phyloP scores from a whole-genome alignment of 2,797 vertebrate species.

The Mormyrus proboscirostris region DNA sequence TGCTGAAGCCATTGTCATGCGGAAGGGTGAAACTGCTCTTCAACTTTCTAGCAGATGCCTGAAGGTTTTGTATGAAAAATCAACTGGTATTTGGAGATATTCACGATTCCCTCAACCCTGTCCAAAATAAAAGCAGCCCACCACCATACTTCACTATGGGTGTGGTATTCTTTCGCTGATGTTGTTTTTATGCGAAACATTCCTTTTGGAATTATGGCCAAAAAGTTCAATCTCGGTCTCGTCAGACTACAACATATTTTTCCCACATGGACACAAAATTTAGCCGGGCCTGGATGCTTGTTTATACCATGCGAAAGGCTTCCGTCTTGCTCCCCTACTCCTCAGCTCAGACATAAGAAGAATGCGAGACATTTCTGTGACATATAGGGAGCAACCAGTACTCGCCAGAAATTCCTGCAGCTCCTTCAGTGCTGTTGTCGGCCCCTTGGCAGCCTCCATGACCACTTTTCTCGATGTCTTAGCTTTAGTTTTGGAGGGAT shows the following conservation, averaged over 20 bases:
- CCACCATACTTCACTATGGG: not conserved
- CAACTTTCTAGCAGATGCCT: not conserved
- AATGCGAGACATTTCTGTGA: not conserved
- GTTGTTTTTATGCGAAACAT: not conserved
- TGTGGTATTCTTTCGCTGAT: not conserved
- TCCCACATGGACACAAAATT: not conserved
- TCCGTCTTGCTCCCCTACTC: not conserved
- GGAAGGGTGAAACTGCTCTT: not conserved
- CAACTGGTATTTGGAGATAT: not conserved
- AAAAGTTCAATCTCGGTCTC: not conserved
- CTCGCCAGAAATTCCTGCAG: not conserved
- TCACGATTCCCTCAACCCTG: not conserved
- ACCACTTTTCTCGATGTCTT: not conserved
- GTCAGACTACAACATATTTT: not conserved
- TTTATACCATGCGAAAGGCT: not conserved
- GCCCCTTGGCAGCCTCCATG: not conserved
- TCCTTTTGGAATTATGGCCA: not conserved
- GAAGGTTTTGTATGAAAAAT: not conserved
- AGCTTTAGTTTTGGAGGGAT: not conserved
- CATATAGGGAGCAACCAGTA: not conserved
- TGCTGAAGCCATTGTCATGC: not conserved
- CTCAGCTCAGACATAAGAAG: not conserved
- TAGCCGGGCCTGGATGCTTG: not conserved
- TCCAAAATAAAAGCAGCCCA: not conserved
- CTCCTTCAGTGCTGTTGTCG: not conserved